A percentile compares a stretch with the other conserved stretches of the same genome.
Conservation (phyloP, 2,888 invertebrate species). For the Acronicta leporina region DNA sequence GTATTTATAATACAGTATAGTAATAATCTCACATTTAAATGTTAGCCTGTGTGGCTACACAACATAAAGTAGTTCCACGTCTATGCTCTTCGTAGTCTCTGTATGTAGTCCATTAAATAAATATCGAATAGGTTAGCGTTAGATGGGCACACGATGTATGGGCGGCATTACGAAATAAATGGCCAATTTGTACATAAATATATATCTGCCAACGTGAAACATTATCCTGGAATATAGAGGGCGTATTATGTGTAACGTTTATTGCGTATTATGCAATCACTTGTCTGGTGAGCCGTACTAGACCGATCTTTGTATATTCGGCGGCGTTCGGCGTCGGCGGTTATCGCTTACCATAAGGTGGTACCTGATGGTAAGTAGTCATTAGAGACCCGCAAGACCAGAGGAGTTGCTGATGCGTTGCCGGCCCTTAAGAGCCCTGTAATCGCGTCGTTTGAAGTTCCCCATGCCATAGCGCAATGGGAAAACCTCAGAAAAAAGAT, state of each 20-base stretch:
- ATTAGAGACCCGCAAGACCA: too few relatives aligned
- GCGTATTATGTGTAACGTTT: constrained; percentile 38
- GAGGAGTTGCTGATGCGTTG: too few relatives aligned
- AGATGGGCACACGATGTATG: constrained; percentile 60
- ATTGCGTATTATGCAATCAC: constrained; percentile 15
- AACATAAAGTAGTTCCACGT: constrained; percentile 37
- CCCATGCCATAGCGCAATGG: too few relatives aligned
- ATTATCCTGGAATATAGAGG: constrained; percentile 54
- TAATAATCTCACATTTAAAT: constrained; percentile 6
- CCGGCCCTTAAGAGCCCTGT: too few relatives aligned
- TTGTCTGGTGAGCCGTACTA: background rate
- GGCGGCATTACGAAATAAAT: constrained; percentile 64
- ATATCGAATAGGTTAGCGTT: constrained; percentile 62
- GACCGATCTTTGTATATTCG: too few relatives aligned
- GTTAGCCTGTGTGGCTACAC: constrained; percentile 10
- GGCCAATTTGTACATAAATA: constrained; percentile 71
- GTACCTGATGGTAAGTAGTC: too few relatives aligned
- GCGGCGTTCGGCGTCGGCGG: too few relatives aligned
- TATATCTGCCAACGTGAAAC: constrained; percentile 60
- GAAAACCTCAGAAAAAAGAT: too few relatives aligned
- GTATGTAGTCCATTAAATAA: constrained; percentile 64
- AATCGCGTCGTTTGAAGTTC: too few relatives aligned
- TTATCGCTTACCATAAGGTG: too few relatives aligned
- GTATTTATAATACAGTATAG: background rate
- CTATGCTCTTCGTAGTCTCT: constrained; percentile 28